Conservation (phyloP, 2,113 vertebrate genomes). For the Seriola dumerili region DNA sequence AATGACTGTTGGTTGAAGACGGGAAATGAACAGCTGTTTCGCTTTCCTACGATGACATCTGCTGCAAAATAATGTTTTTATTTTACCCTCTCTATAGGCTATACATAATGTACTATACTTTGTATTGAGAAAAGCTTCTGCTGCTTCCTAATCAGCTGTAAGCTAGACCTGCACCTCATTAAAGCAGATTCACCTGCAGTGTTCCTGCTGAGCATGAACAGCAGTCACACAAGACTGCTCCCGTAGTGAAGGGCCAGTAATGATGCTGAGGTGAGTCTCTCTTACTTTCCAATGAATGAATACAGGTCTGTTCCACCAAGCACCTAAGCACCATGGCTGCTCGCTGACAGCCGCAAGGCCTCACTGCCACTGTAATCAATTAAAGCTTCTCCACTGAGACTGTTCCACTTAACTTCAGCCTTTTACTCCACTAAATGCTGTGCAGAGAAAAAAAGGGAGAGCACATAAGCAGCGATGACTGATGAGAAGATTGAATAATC, state of each 20-base stretch:
- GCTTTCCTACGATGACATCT: too few species aligned
- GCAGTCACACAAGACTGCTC: constrained; percentile 7
- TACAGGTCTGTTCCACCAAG: constrained; percentile 20
- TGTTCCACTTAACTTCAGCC: constrained; percentile 4
- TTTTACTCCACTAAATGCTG: constrained; percentile 26
- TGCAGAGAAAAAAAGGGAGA: constrained; percentile 1
- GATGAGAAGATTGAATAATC: background rate
- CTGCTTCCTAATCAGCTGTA: background rate
- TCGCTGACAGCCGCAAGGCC: constrained; percentile 24
- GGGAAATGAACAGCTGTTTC: too few species aligned
- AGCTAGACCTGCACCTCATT: constrained; percentile 6
- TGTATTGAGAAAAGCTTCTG: too few species aligned
- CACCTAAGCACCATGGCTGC: background rate
- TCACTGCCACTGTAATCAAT: constrained; percentile 30
- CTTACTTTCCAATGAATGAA: background rate
- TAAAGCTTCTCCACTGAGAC: constrained; percentile 20
- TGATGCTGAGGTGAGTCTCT: constrained; percentile 13
- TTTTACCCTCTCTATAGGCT: too few species aligned
- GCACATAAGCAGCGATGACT: background rate
- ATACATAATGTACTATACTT: too few species aligned
- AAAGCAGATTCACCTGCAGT: constrained; percentile 7
- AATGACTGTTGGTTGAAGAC: too few species aligned
- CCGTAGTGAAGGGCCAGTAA: constrained; percentile 2
- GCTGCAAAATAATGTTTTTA: too few species aligned
- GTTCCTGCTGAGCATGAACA: background rate